Base-by-base conservation (phyloP, 2,113 vertebrate species). In the Pagrus major region DNA sequence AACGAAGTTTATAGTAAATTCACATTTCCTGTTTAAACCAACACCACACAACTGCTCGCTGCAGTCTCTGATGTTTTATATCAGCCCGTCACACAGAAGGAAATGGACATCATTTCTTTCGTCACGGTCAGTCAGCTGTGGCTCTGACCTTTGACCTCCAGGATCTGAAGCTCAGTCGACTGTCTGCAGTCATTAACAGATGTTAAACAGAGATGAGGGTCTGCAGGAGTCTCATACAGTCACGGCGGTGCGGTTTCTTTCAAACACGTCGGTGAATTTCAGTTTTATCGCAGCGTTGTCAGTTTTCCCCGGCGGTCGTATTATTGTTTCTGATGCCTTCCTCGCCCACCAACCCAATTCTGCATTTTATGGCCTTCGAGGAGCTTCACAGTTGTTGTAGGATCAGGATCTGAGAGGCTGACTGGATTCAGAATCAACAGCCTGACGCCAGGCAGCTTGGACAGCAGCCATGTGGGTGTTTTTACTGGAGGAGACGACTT, bases 291-390 rank as follows among this genome's bases (percentile, higher is more conserved):
- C 46, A 12, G 35, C 0, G 12, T 7, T 55, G 66, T 74, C 71
- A 51, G 61, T 64, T 81, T 78, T 66, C 71, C 51, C 56, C 68
- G 5, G 14, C 44, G 11, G 20, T 21, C 25, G 3, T 80, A 7
- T 81, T 83, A 76, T 83, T 85, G 67, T 87, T 87, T 73, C 78
- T 60, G 64, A 25, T 83, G 76, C 86, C 79, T 72, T 85, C 55
- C 47, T 69, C 37, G 1, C 81, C 81, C 75, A 63, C 52, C 61
- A 33, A 5, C 63, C 63, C 46, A 2, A 31, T n/a, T 54, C 44
- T 52, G 78, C 51, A 21, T 55, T 64, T 83, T 55, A 61, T 23
- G 66, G 61, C 65, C 51, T 39, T 41, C 5, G 12, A 23, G 33
- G 56, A 78, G 56, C 71, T 86, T 54, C 42, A 49, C 63, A 60